Evolutionary conservation across 1,140 invertebrate genomes (phyloP), one percentile per base, ranked within the genome.

Genomic region (Oreohelix idahoensis): DNA sequence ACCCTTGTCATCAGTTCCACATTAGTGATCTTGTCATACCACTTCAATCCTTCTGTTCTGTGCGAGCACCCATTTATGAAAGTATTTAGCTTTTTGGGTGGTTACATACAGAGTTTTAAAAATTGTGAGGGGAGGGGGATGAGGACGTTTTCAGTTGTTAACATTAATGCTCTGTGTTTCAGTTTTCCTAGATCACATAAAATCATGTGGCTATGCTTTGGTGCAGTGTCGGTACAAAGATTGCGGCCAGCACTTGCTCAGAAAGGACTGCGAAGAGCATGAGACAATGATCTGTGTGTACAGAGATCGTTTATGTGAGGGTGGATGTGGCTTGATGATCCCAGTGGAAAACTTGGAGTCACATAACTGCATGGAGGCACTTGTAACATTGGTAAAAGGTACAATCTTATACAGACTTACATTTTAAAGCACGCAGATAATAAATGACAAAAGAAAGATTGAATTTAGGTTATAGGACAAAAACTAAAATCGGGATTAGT

Each of bases 361-460:
- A 13, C 88, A 89, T 82, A 84, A 86, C 38, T 89, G 88, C 78
- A 35, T 88, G 13, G 45, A 66, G 39, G 80, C 87, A 36, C 78
- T 89, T 17, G 82, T 84, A 70, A 73, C 79, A 51, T 74, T 78
- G 63, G 69, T 79, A 17, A 63, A 75, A 86, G 86, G 88, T 87
- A 83, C 69, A 70, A n/a, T n/a, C n/a, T n/a, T n/a, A n/a, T n/a
- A n/a, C n/a, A n/a, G n/a, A n/a, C n/a, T n/a, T n/a, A n/a, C n/a
- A n/a, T n/a, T n/a, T n/a, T n/a, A n/a, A n/a, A n/a, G n/a, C n/a
- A n/a, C n/a, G n/a, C n/a, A n/a, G n/a, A n/a, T n/a, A n/a, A n/a
- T n/a, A n/a, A n/a, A n/a, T n/a, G n/a, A n/a, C n/a, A n/a, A n/a
- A n/a, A n/a, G n/a, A n/a, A n/a, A n/a, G n/a, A n/a, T n/a, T n/a